A percentile compares a stretch with the other conserved stretches of the same genome.
These are phyloP conservation scores for Tribolium castaneum DNA, from an alignment of 1,140 invertebrate species.

Conservation along the genomic window DNA sequence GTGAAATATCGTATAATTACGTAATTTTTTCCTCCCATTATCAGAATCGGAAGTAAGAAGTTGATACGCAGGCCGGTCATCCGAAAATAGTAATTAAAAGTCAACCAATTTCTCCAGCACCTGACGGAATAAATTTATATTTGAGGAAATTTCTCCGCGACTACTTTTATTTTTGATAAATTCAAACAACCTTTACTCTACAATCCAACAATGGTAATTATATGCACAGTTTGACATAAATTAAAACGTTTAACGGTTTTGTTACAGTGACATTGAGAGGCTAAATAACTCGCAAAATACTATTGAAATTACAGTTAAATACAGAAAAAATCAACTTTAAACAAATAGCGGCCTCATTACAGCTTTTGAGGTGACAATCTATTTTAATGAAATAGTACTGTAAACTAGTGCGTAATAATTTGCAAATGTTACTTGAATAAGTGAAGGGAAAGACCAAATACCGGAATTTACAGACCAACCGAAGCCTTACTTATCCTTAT, in stretches of 20 bases:
- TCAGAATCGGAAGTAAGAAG: background rate
- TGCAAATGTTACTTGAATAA: constrained; percentile 6
- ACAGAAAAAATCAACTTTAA: background rate
- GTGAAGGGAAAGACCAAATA: constrained; percentile 10
- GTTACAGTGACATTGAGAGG: background rate
- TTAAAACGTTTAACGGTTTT: background rate
- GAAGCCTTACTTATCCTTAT: background rate
- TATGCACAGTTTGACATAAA: background rate
- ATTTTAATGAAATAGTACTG: background rate
- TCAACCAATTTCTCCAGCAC: background rate
- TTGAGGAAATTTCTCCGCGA: background rate
- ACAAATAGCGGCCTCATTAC: background rate
- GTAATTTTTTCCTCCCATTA: background rate
- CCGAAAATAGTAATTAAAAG: background rate
- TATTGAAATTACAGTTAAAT: too few species aligned
- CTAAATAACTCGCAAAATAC: background rate
- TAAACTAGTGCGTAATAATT: background rate
- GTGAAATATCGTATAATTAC: constrained; percentile 2
- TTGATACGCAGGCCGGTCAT: background rate
- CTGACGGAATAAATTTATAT: background rate
- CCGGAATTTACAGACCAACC: background rate
- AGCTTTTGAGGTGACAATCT: background rate
- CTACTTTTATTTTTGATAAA: background rate
- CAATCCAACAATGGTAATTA: too few species aligned
- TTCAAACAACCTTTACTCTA: too few species aligned